phyloP scores from a whole-genome alignment of 1,140 invertebrate genomes.

The Drosophila subpulchrella region DNA sequence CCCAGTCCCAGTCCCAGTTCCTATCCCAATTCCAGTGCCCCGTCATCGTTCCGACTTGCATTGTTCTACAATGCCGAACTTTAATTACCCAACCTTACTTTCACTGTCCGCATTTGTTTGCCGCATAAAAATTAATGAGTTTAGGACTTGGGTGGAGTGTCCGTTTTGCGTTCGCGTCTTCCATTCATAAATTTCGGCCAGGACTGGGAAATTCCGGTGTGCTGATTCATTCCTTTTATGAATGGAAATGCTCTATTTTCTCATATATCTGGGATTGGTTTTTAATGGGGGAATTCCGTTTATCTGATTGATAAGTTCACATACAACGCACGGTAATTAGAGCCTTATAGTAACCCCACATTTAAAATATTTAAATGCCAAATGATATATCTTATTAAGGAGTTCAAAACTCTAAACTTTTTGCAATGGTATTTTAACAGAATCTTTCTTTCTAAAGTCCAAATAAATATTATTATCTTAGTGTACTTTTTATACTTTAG shows the following conservation, averaged over 20 bases:
- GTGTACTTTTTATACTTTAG: too few species aligned
- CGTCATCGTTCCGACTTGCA: slow-evolving; percentile 45
- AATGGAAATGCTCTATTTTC: slow-evolving; percentile 51
- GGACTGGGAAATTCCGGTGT: slow-evolving; percentile 49
- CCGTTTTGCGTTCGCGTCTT: slow-evolving; percentile 18
- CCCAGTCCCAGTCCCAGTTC: slow-evolving; percentile 8
- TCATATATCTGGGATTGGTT: slow-evolving; percentile 49
- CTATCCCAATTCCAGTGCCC: slow-evolving; percentile 13
- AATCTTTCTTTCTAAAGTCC: too few species aligned
- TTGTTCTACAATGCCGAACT: slow-evolving; percentile 47
- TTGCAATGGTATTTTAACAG: too few species aligned
- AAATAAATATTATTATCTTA: too few species aligned
- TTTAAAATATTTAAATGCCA: too few species aligned
- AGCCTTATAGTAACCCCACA: too few species aligned
- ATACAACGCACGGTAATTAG: not conserved
- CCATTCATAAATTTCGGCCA: slow-evolving; percentile 64
- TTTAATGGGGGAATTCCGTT: slow-evolving; percentile 68
- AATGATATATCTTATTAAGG: too few species aligned
- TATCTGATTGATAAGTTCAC: slow-evolving; percentile 22
- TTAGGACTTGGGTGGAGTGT: slow-evolving; percentile 28
- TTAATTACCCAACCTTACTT: slow-evolving; percentile 72
- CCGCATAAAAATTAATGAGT: slow-evolving; percentile 71
- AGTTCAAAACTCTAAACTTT: too few species aligned
- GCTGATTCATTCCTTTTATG: slow-evolving; percentile 47
- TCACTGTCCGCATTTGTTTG: slow-evolving; percentile 62